Evolutionary conservation across 1,140 invertebrate genomes (phyloP).

Genomic region (Leptopilina boulardi): DNA sequence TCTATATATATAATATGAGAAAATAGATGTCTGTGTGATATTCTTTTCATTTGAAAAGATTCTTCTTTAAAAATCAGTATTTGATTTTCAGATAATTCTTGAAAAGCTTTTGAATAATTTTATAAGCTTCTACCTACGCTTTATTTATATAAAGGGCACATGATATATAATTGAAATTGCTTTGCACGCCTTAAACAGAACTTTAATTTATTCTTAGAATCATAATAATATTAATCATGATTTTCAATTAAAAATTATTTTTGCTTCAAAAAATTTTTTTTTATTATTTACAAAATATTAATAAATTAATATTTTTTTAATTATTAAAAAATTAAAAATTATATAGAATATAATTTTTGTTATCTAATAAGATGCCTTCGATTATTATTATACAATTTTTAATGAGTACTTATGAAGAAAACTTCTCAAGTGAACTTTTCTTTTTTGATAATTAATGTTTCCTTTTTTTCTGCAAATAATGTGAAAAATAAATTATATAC

Average conservation of each 20-base stretch:
- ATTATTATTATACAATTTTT: background rate
- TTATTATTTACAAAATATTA: too few relatives aligned
- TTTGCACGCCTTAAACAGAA: background rate
- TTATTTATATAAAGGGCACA: background rate
- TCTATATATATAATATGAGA: too few relatives aligned
- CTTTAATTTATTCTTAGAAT: background rate
- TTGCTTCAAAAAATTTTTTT: too few relatives aligned
- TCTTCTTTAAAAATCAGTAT: background rate
- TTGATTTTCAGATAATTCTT: background rate
- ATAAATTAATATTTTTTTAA: too few relatives aligned
- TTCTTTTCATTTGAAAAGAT: background rate
- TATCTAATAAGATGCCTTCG: too few relatives aligned
- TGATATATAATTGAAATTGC: background rate
- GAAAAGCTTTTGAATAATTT: background rate
- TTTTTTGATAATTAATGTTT: background rate
- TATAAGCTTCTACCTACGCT: background rate
- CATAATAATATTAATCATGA: background rate
- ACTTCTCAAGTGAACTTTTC: background rate
- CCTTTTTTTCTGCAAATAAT: background rate
- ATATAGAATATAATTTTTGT: too few relatives aligned
- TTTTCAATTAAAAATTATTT: too few relatives aligned
- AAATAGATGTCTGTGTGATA: too few relatives aligned
- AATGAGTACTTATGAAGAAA: background rate
- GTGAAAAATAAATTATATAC: too few relatives aligned
- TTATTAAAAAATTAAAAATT: too few relatives aligned